These are phyloP conservation scores for Sinodicranocentrus sp. DNA, from an alignment of 2,888 invertebrate species.

Conservation along the genomic window DNA sequence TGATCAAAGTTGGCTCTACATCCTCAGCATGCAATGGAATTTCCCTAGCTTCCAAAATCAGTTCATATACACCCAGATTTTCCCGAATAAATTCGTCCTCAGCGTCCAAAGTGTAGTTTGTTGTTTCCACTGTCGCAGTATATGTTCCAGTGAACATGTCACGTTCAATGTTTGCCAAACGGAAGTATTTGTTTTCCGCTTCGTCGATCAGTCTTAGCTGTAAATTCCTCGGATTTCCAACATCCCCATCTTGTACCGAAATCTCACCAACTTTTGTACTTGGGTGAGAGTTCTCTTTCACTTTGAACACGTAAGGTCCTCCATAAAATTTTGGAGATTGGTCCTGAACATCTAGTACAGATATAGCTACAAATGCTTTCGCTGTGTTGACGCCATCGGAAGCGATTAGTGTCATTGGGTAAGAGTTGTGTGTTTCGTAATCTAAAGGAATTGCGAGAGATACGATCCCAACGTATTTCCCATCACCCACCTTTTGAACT, in stretches of 20 bases:
- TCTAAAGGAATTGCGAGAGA: constrained; percentile 85
- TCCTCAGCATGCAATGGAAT: constrained; percentile 73
- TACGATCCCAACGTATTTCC: constrained; percentile 85
- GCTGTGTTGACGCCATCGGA: constrained; percentile 83
- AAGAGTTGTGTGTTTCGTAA: constrained; percentile 87
- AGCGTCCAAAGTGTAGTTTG: constrained; percentile 85
- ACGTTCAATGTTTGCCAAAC: constrained; percentile 79
- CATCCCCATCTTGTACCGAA: constrained; percentile 88
- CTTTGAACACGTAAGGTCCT: constrained; percentile 85
- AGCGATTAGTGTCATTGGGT: constrained; percentile 85
- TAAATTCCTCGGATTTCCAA: constrained; percentile 85
- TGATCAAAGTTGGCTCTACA: constrained; percentile 72
- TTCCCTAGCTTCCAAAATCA: constrained; percentile 76
- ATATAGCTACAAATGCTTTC: constrained; percentile 86
- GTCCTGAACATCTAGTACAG: constrained; percentile 86
- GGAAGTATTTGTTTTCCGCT: constrained; percentile 85
- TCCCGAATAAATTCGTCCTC: constrained; percentile 87
- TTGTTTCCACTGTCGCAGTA: constrained; percentile 81
- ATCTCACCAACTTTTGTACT: constrained; percentile 82
- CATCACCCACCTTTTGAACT: constrained; percentile 84
- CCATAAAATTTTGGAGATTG: constrained; percentile 77
- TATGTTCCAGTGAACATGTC: constrained; percentile 79
- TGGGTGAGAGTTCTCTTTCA: constrained; percentile 85
- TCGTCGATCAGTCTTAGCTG: constrained; percentile 82
- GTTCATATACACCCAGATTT: constrained; percentile 81